Evolutionary conservation across 2,888 invertebrate genomes (phyloP), one percentile per base, ranked within the genome.

Genomic region (Caenorhabditis zanzibari): DNA sequence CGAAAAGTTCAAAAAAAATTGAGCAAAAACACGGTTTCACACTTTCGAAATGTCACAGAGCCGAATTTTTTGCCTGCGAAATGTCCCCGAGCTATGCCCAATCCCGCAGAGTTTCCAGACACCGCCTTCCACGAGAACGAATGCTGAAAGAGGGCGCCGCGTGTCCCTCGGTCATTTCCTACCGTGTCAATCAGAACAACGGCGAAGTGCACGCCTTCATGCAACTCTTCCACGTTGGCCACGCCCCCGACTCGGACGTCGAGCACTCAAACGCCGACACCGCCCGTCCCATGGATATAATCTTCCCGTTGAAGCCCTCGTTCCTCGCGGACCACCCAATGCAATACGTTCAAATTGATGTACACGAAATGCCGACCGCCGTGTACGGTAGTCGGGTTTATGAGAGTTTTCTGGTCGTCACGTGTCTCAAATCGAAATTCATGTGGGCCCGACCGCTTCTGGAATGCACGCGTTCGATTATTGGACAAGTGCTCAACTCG

Each of bases 271-370:
- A 41, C 9, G 63, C 74, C 16, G 56, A 63, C 19, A 58, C 28
- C n/a, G 61, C 58, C 16, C 38, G 82, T 14, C 85, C 83, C 2
- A 35, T 80, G 24, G 77, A 82, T 22, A 52, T 85, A 5, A 56
- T 84, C 12, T 87, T 87, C 56, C 82, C 84, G 1, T 28, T 68
- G 26, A 82, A 82, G 16, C 87, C 85, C 2, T 16, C 68, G 4
- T 85, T 44, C n/a, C 63, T 72, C n/a, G 84, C 82, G 2, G 84
- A 63, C 6, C 49, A 63, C 6, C 59, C 83, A 0, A 81, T 87
- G 85, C 85, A 85, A 38, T 87, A 73, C 61, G 35, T 87, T n/a
- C 85, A 87, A 79, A 85, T 87, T 19, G 87, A 87, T 61, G 52
- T 87, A 2, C 68, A 84, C n/a, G 85, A 85, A 16, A 85, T 87